phyloP scores from a whole-genome alignment of 1,140 invertebrate species.

The Pseudomyrmex sp. region DNA sequence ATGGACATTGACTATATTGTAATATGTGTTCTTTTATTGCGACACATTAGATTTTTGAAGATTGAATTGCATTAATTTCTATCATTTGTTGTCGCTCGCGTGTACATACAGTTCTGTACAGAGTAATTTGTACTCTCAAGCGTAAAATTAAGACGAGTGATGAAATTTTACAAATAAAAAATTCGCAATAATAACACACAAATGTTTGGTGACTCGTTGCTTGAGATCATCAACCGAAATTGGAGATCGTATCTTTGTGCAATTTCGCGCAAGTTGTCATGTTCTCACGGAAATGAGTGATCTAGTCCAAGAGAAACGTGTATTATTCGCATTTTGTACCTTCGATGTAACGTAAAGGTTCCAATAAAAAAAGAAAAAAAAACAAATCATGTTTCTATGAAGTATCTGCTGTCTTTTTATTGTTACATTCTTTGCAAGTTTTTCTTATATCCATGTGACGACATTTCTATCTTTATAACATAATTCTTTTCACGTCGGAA shows the following conservation, averaged over 20 bases:
- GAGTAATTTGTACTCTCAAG: too few relatives aligned
- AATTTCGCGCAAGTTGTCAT: not conserved
- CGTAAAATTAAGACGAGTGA: too few relatives aligned
- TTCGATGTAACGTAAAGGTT: constrained; percentile 51
- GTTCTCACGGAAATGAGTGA: constrained; percentile 38
- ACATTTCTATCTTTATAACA: too few relatives aligned
- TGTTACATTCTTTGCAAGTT: not conserved
- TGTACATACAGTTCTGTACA: too few relatives aligned
- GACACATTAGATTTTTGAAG: too few relatives aligned
- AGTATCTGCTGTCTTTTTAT: constrained; percentile 5
- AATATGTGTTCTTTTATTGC: too few relatives aligned
- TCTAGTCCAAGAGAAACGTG: constrained; percentile 52
- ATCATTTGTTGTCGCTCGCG: too few relatives aligned
- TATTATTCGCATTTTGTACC: constrained; percentile 54
- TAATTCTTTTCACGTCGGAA: too few relatives aligned
- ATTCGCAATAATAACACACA: not conserved
- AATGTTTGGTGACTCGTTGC: not conserved
- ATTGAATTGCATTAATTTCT: too few relatives aligned
- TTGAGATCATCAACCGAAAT: not conserved
- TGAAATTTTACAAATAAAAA: too few relatives aligned
- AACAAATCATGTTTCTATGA: constrained; percentile 32
- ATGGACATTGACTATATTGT: too few relatives aligned
- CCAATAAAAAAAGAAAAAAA: constrained; percentile 31
- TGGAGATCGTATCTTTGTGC: constrained; percentile 7
- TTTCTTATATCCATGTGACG: too few relatives aligned